Evolutionary conservation across 2,888 invertebrate species (phyloP).

Genomic region (Papilio elwesi): DNA sequence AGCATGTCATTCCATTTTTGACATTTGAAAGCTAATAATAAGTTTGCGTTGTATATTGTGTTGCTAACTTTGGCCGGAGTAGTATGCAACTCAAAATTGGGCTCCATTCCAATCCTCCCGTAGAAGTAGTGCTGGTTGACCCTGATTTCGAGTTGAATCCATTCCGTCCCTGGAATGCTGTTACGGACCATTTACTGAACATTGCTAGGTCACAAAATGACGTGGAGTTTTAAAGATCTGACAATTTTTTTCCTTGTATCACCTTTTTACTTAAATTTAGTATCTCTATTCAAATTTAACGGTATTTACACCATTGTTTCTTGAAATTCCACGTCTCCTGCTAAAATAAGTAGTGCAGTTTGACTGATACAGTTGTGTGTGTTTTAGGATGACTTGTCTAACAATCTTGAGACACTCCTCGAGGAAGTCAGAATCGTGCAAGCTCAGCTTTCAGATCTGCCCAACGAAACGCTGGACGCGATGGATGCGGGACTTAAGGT

Average conservation of each 20-base stretch:
- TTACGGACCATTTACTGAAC: constrained; percentile 56
- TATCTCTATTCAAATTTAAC: too few relatives aligned
- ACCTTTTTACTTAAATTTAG: background rate
- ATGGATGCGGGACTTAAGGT: constrained; percentile 90
- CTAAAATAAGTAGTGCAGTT: constrained; percentile 47
- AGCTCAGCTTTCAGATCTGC: constrained; percentile 87
- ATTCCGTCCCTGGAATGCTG: constrained; percentile 56
- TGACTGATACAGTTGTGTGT: constrained; percentile 77
- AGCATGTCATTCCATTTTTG: constrained; percentile 76
- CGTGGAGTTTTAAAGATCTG: constrained; percentile 56
- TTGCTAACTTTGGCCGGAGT: constrained; percentile 55
- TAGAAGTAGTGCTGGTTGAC: background rate
- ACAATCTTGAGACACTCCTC: constrained; percentile 88
- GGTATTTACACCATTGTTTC: background rate
- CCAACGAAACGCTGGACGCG: constrained; percentile 87
- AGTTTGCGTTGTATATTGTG: constrained; percentile 59
- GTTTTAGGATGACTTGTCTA: constrained; percentile 85
- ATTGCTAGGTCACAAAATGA: constrained; percentile 47
- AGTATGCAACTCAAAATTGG: constrained; percentile 34
- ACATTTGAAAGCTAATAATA: constrained; percentile 49
- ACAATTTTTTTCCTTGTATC: background rate
- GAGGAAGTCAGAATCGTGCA: constrained; percentile 88
- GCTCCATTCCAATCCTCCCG: background rate
- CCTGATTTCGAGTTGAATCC: constrained; percentile 16
- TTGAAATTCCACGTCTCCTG: constrained; percentile 43